Base-by-base conservation (phyloP, 2,113 vertebrate species). In the Oreochromis niloticus region DNA sequence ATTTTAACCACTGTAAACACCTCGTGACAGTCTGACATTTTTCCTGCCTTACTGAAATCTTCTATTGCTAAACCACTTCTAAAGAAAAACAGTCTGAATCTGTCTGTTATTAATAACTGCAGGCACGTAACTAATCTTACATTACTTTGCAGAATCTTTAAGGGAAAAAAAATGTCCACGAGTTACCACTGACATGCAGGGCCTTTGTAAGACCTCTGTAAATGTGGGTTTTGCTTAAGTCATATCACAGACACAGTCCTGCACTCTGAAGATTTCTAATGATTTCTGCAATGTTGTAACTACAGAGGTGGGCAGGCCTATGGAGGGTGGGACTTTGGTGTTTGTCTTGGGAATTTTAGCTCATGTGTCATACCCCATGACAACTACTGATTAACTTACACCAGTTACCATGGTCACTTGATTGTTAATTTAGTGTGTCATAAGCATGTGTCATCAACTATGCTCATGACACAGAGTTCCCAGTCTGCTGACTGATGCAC, bases 131-230 rank as follows among this genome's bases (percentile, higher is more conserved):
- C 9, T 63, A 63, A 63, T 36, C 0, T 36, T 36, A 7, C 59
- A 3, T 63, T 63, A 63, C 59, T 63, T 63, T 63, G 59, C 34
- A 36, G 32, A n/a, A 36, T 63, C 30, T 4, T 36, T 63, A 63
- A 63, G 59, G 30, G 9, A 0, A 36, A 34, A 34, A 11, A 3
- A 0, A 8, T 16, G 19, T 4, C 61, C 17, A 12, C 0, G 32
- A 36, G 17, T 66, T 66, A 36, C 61, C 32, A n/a, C 32, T 66
- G 32, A 66, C 32, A 34, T 27, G 27, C 27, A 27, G 27, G 27
- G 27, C 27, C 27, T 27, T 27, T 27, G 3, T 27, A 27, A 27
- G 27, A 27, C 27, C 27, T 27, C 27, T 27, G 27, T 27, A 32
- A 32, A 6, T 32, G 32, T 32, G 32, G 32, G 32, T 5, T 32